A percentile compares a stretch with the other conserved stretches of the same genome.
These are phyloP conservation scores for Hirtodrosophila trivittata DNA, from an alignment of 2,888 invertebrate species.

Conservation along the genomic window DNA sequence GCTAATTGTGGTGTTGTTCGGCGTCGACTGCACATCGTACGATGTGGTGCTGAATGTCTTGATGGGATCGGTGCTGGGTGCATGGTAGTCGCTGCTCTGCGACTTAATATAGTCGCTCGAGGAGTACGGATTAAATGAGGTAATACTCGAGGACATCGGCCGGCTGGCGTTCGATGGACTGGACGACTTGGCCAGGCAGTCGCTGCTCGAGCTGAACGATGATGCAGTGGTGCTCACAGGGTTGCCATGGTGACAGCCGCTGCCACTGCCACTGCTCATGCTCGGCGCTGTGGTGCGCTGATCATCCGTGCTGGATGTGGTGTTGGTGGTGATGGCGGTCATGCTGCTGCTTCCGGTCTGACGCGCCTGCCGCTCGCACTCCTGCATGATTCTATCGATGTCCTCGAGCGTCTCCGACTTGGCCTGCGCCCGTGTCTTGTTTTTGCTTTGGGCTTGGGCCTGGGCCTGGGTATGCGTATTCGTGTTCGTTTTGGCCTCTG, in stretches of 20 bases:
- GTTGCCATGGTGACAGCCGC: constrained; percentile 36
- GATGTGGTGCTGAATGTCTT: constrained; percentile 84
- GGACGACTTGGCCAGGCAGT: constrained; percentile 83
- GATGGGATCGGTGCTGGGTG: constrained; percentile 84
- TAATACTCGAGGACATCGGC: constrained; percentile 83
- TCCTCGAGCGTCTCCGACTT: constrained; percentile 77
- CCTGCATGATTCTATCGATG: constrained; percentile 83
- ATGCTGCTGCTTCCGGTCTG: constrained; percentile 23
- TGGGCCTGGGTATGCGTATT: too few relatives aligned
- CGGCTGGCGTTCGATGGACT: constrained; percentile 80
- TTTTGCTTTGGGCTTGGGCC: too few relatives aligned
- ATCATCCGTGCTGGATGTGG: constrained; percentile 55
- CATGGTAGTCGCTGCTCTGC: constrained; percentile 83
- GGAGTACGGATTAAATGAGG: constrained; percentile 83
- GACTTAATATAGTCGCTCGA: constrained; percentile 84
- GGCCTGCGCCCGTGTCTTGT: constrained; percentile 38
- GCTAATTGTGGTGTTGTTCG: constrained; percentile 80
- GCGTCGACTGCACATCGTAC: constrained; percentile 82
- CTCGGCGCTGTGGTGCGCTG: constrained; percentile 75
- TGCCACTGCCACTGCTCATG: constrained; percentile 59
- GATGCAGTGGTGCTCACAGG: constrained; percentile 76
- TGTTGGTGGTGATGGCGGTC: constrained; percentile 26
- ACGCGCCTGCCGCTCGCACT: constrained; percentile 81
- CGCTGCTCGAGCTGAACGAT: constrained; percentile 83
- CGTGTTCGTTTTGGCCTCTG: constrained; percentile 60